phyloP scores from a whole-genome alignment of 2,888 invertebrate species.

The Tineola bisselliella region DNA sequence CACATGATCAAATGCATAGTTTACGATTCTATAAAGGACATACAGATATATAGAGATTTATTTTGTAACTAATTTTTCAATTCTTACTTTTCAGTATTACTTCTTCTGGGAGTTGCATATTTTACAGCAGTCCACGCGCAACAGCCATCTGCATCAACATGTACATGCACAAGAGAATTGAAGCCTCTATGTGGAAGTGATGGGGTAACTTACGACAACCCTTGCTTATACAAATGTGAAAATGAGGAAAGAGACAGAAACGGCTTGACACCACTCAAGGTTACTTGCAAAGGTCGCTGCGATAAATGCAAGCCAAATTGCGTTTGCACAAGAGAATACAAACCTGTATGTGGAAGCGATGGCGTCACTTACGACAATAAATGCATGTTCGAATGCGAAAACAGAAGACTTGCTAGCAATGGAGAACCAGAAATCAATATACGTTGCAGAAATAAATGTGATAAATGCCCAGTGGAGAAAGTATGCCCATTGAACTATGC shows the following conservation, averaged over 20 bases:
- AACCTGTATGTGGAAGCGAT: slow-evolving; percentile 73
- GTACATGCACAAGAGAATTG: slow-evolving; percentile 13
- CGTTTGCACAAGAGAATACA: slow-evolving; percentile 12
- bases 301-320: not conserved
- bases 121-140: not conserved
- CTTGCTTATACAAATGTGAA: slow-evolving; percentile 21
- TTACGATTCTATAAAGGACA: no score
- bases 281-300: not conserved
- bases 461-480: not conserved
- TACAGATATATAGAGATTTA: no score
- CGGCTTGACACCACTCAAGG: not conserved
- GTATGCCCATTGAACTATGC: slow-evolving; percentile 16
- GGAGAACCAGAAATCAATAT: not conserved
- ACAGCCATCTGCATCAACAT: slow-evolving; percentile 11
- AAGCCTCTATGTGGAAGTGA: slow-evolving; percentile 72
- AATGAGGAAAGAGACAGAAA: not conserved
- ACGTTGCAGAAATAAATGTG: not conserved
- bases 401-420: not conserved
- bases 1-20: no score
- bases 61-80: no score
- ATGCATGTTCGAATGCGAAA: slow-evolving; percentile 24
- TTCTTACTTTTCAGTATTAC: not conserved
- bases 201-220: slow-evolving; percentile 72
- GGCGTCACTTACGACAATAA: slow-evolving; percentile 73
- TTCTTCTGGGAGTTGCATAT: not conserved